Evolutionary conservation across 2,797 vertebrate genomes (phyloP).

Genomic region (Muscicapa striata): DNA sequence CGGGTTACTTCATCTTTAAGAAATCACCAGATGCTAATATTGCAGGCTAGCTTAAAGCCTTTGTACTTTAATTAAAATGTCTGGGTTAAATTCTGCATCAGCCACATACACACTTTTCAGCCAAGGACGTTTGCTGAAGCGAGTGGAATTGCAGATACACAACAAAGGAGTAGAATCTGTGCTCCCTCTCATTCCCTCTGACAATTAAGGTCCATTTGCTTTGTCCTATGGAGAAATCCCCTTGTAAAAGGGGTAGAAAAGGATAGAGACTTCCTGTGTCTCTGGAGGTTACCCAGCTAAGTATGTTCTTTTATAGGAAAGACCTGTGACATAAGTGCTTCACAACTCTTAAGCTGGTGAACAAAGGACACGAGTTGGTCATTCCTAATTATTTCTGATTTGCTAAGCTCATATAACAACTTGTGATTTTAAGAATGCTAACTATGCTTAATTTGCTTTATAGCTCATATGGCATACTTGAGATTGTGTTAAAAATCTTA

Average conservation of each 20-base stretch:
- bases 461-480: neutral
- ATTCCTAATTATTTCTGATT: constrained; percentile 12
- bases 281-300: neutral
- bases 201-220: neutral
- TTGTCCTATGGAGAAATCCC: neutral
- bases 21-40: constrained; percentile 5
- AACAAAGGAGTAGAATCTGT: neutral
- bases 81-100: neutral
- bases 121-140: neutral
- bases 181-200: neutral
- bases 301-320: neutral
- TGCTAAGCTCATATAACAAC: neutral
- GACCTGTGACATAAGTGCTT: neutral
- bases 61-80: constrained; percentile 39
- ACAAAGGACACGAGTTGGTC: neutral
- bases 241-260: neutral
- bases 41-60: neutral
- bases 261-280: neutral
- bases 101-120: neutral
- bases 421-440: neutral
- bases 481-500: constrained; percentile 11
- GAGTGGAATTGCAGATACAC: neutral
- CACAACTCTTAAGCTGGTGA: neutral
- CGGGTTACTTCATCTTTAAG: neutral
- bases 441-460: neutral